phyloP scores from a whole-genome alignment of 2,113 vertebrate species.

The Ancistrus triradiatus region DNA sequence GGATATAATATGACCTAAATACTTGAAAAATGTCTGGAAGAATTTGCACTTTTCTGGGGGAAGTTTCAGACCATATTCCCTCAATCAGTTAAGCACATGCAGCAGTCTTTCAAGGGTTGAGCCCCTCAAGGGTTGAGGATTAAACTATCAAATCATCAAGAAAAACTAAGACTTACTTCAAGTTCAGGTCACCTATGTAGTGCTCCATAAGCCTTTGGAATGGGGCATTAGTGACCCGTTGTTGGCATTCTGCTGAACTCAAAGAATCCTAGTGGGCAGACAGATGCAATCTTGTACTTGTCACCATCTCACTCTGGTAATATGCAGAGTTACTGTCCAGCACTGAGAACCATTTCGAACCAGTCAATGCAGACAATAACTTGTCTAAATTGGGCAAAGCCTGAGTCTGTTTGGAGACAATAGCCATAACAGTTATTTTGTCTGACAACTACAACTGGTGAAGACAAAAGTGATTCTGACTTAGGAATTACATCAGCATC shows the following conservation, averaged over 20 bases:
- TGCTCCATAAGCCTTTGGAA: neutral
- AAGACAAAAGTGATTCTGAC: neutral
- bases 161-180: neutral
- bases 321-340: neutral
- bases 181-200: neutral
- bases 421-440: neutral
- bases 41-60: neutral
- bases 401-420: neutral
- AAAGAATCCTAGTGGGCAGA: neutral
- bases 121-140: neutral
- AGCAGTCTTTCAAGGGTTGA: conserved; percentile 8
- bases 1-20: too few species aligned
- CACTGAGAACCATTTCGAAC: neutral
- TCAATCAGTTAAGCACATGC: neutral
- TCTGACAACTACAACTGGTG: neutral
- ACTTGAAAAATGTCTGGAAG: too few species aligned
- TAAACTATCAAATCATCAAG: neutral
- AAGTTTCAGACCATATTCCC: neutral
- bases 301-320: neutral
- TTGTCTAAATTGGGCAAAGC: neutral
- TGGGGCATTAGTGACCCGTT: neutral
- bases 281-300: neutral
- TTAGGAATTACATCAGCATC: neutral
- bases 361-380: neutral
- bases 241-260: neutral